phyloP scores from a whole-genome alignment of 2,888 invertebrate species.

The Agrochola macilenta region DNA sequence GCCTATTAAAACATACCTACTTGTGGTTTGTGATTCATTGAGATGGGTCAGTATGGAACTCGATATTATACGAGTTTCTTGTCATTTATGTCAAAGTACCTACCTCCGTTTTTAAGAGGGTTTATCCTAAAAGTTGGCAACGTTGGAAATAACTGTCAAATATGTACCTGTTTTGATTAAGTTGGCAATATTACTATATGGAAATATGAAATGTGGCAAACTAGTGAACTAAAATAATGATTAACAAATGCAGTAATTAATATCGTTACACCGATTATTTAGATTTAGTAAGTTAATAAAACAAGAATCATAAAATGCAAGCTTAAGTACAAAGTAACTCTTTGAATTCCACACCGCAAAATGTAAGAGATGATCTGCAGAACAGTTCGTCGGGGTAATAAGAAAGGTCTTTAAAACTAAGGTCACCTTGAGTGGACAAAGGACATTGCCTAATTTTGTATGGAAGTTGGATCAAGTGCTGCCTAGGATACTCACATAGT shows the following conservation, averaged over 20 bases:
- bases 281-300: background rate
- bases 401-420: background rate
- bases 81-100: background rate
- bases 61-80: background rate
- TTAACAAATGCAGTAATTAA: too few species aligned
- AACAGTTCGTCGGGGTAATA: background rate
- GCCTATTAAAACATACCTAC: background rate
- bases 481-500: too few species aligned
- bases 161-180: too few species aligned
- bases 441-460: too few species aligned
- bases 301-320: background rate
- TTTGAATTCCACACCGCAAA: background rate
- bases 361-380: background rate
- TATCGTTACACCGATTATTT: too few species aligned
- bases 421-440: background rate
- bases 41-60: background rate
- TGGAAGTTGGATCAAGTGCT: too few species aligned
- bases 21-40: conserved; percentile 1
- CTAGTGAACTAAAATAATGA: too few species aligned
- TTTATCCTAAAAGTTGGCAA: too few species aligned
- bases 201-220: too few species aligned
- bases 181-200: too few species aligned
- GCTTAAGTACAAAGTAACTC: background rate
- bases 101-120: too few species aligned
- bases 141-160: too few species aligned